Evolutionary conservation across 2,113 vertebrate species (phyloP), one percentile per base, ranked within the genome.

Genomic region (Paedocypris sp.): DNA sequence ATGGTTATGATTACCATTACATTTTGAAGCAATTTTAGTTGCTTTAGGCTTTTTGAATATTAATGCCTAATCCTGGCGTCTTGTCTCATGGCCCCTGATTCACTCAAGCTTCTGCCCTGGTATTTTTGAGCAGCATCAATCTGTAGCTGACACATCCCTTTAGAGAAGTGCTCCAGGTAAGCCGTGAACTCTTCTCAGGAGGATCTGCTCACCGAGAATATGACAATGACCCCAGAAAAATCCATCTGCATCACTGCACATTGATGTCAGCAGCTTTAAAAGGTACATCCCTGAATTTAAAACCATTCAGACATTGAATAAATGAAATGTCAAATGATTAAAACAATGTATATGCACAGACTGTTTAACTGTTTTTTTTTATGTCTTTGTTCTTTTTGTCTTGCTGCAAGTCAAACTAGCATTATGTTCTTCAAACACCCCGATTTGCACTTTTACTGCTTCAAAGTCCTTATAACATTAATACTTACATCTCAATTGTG

Each of bases 71-170:
- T 42, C 38, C 26, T 29, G 64, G 15, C 35, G 16, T 68, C 32
- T 48, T n/a, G 56, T 69, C 65, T 70, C 47, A 39, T 2, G 33
- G 46, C 61, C 61, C 19, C 42, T 42, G 42, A 69, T 53, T 56
- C 60, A 53, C 45, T 35, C 56, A 62, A 51, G 72, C 72, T 73
- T 71, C 58, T 19, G 68, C 65, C 61, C 66, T 52, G 62, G 53
- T 60, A 20, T 32, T 56, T 63, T 70, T 73, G 71, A 49, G 67
- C 51, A 54, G 56, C 73, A 80, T 75, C 73, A 78, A 47, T 75
- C 73, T 59, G 9, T 38, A 66, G 66, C 63, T 71, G 71, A 60
- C 60, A 58, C 19, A 25, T 59, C 68, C 56, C 66, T 52, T 11
- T 4, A 19, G 63, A 36, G 9, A 29, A n/a, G 15, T 11, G 4